Evolutionary conservation across 1,140 invertebrate genomes (phyloP), one percentile per base, ranked within the genome.

Genomic region (Pogonomyrmex californicus): DNA sequence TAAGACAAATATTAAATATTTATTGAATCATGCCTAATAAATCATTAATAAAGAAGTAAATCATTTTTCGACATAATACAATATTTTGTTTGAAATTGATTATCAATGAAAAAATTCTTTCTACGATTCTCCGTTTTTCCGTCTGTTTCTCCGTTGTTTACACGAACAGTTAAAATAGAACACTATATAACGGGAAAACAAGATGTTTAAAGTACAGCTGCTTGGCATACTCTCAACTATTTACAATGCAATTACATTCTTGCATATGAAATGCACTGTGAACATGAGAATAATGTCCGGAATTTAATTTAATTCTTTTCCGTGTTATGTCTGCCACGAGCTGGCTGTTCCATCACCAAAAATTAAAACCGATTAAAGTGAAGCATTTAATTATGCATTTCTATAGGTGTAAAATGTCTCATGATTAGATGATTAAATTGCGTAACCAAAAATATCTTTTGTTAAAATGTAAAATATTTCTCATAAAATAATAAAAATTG

Each of bases 271-370:
- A 73, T 47, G 68, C 47, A 60, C 38, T 14, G 51, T 14, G 38
- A 33, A 63, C n/a, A 66, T 30, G 41, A 73, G 23, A 44, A n/a
- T 60, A 56, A 2, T 10, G 23, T 58, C 68, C 3, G 79, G 68
- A 82, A 82, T 82, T 82, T 73, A 75, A 83, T 83, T 83, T 82
- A 71, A 83, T 75, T 83, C 65, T 75, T 83, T 62, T 47, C 9
- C 68, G 58, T 71, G 5, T 82, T 47, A 49, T n/a, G 17, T 44
- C 4, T 7, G 4, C 14, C 14, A 23, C 23, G 23, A 23, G 10
- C 49, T 65, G 9, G 4, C 30, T 70, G 23, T 33, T 17, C 14
- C 2, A 70, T 33, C 41, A 38, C 4, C 41, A 41, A 60, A 44
- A 49, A 73, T 60, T 75, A 60, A 47, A 68, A 47, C 12, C 10